A percentile compares a stretch with the other conserved stretches of the same genome.
Evolutionary conservation across 2,888 invertebrate genomes (phyloP).

Genomic region (Fragum sueziense): DNA sequence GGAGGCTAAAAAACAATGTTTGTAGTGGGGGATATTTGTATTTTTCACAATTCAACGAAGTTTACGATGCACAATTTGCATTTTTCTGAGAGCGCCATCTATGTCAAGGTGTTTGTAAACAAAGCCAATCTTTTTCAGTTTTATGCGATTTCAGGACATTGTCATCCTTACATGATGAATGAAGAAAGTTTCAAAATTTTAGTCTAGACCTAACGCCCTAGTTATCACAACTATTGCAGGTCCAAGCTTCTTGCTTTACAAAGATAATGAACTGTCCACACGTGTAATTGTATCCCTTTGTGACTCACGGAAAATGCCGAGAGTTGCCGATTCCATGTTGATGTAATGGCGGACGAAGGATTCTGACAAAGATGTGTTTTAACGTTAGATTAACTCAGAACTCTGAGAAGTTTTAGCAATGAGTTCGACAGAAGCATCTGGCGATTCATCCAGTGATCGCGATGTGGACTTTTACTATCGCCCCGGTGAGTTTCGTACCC

Average conservation of each 20-base stretch:
- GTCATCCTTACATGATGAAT: slow-evolving; percentile 14
- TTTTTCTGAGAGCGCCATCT: slow-evolving; percentile 17
- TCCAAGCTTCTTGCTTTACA: too few relatives aligned
- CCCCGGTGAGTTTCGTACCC: slow-evolving; percentile 66
- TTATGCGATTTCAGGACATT: not conserved
- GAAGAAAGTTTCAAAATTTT: not conserved
- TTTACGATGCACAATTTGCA: slow-evolving; percentile 11
- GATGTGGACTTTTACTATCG: slow-evolving; percentile 77
- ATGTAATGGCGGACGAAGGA: slow-evolving; percentile 77
- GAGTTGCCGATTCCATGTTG: slow-evolving; percentile 70
- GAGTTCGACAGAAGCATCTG: slow-evolving; percentile 75
- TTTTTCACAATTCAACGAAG: not conserved
- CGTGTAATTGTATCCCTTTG: slow-evolving; percentile 12
- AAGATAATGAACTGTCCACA: too few relatives aligned
- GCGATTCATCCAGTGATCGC: slow-evolving; percentile 74
- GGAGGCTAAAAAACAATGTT: too few relatives aligned
- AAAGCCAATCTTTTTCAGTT: not conserved
- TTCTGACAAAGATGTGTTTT: slow-evolving; percentile 67
- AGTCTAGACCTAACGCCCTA: too few relatives aligned
- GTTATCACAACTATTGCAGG: too few relatives aligned
- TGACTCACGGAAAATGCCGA: slow-evolving; percentile 69
- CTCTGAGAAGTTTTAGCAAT: slow-evolving; percentile 66
- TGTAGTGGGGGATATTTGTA: not conserved
- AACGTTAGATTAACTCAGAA: slow-evolving; percentile 59
- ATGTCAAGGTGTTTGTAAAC: not conserved